Conservation (phyloP, 2,797 vertebrate species). For the Petrocephalus sullivani region DNA sequence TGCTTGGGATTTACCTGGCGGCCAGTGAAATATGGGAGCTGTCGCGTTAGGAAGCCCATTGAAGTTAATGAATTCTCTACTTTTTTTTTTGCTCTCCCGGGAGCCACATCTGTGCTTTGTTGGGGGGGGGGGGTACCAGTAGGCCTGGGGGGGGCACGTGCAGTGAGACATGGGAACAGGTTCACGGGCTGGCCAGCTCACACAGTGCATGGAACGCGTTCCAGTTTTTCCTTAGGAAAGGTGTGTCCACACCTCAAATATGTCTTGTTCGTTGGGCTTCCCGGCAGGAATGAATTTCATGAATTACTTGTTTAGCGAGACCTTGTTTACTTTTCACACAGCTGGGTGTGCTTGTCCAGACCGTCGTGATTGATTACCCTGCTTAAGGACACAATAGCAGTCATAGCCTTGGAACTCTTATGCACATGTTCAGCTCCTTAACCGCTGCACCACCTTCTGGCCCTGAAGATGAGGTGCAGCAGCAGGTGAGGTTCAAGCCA, state of each 20-base stretch:
- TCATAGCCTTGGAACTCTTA: not conserved
- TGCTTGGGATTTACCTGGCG: conserved; percentile 59
- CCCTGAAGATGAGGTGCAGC: conserved; percentile 37
- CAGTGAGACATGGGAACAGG: not conserved
- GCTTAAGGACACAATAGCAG: not conserved
- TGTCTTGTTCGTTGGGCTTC: not conserved
- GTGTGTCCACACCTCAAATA: not conserved
- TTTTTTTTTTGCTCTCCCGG: conserved; percentile 45
- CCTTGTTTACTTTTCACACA: not conserved
- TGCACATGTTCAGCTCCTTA: conserved; percentile 31
- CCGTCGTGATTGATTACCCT: not conserved
- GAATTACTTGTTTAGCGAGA: not conserved
- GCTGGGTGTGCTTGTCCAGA: not conserved
- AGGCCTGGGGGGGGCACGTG: not conserved
- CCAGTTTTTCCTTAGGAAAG: not conserved
- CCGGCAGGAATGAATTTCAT: not conserved
- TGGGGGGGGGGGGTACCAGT: conserved; percentile 31
- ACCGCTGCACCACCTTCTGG: conserved; percentile 48
- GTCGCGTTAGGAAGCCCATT: conserved; percentile 66
- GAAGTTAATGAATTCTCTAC: conserved; percentile 65
- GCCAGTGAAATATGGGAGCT: conserved; percentile 70
- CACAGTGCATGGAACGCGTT: not conserved
- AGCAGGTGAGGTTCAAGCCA: conserved; percentile 1
- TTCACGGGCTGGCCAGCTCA: not conserved
- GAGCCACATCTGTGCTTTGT: conserved; percentile 75